A percentile compares a stretch with the other conserved stretches of the same genome.
Evolutionary conservation across 2,888 invertebrate species (phyloP).

Genomic region (Brachylomia viminalis): DNA sequence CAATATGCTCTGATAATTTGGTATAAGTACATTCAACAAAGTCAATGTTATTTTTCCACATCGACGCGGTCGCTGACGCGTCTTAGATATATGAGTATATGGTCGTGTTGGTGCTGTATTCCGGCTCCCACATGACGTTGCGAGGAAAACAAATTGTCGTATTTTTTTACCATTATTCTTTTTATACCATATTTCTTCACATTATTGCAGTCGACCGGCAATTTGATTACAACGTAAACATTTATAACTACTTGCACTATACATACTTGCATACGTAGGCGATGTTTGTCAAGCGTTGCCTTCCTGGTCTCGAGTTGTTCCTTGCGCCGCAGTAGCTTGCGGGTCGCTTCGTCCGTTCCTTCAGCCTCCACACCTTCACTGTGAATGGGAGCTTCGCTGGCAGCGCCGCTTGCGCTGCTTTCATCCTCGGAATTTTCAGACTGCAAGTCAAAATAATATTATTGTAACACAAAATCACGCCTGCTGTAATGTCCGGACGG

Average conservation of each 20-base stretch:
- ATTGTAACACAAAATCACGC: background rate
- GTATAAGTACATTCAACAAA: background rate
- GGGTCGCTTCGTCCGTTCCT: slow-evolving; percentile 87
- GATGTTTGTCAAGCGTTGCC: slow-evolving; percentile 83
- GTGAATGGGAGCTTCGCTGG: slow-evolving; percentile 86
- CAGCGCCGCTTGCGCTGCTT: slow-evolving; percentile 73
- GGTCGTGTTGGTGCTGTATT: background rate
- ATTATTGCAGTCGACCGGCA: background rate
- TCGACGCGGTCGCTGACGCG: background rate
- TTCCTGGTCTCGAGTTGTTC: slow-evolving; percentile 86
- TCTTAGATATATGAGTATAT: background rate
- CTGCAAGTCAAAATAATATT: slow-evolving; percentile 68
- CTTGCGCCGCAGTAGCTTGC: slow-evolving; percentile 82
- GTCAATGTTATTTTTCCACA: background rate
- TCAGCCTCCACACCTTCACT: slow-evolving; percentile 78
- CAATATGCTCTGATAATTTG: background rate
- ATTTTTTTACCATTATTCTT: background rate
- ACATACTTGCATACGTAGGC: slow-evolving; percentile 85
- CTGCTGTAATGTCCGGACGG: background rate
- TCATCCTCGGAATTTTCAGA: slow-evolving; percentile 85
- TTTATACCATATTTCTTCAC: background rate
- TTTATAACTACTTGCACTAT: background rate
- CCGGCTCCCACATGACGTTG: background rate
- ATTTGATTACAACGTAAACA: background rate
- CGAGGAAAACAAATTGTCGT: background rate